A percentile compares a stretch with the other conserved stretches of the same genome.
Conservation (phyloP, 2,113 vertebrate species). For the Hydrochoerus hydrochaeris region DNA sequence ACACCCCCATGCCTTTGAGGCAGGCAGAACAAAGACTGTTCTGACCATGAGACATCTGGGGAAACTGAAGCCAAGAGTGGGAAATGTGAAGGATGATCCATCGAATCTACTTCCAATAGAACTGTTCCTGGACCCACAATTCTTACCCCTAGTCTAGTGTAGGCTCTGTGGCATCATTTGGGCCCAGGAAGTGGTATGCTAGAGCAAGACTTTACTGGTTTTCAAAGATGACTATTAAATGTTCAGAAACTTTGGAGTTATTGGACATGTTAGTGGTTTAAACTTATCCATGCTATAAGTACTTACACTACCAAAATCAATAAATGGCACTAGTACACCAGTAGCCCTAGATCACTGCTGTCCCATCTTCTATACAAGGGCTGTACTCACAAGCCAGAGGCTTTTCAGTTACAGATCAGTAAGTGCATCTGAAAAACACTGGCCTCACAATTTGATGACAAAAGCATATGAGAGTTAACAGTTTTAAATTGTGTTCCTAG, state of each 20-base stretch:
- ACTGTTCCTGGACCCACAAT: background rate
- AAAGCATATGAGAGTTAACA: too few species aligned
- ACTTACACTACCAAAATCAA: too few species aligned
- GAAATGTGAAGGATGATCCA: background rate
- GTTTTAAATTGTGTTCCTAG: too few species aligned
- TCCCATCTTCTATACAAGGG: too few species aligned
- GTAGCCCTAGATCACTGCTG: too few species aligned
- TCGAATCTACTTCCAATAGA: background rate
- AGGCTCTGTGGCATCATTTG: background rate
- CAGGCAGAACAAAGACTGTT: background rate
- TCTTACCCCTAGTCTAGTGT: background rate
- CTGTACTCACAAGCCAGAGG: too few species aligned
- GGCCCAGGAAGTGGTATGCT: background rate
- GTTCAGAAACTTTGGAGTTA: background rate
- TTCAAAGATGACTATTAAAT: background rate
- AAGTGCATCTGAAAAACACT: too few species aligned
- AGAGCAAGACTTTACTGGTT: background rate
- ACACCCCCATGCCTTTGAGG: background rate
- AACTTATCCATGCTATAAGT: too few species aligned
- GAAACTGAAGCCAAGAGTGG: background rate
- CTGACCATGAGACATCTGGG: slow-evolving; percentile 2
- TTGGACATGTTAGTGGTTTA: background rate
- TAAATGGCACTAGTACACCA: too few species aligned
- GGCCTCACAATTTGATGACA: too few species aligned
- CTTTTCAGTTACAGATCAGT: too few species aligned